Evolutionary conservation across 2,797 vertebrate genomes (phyloP), one percentile per base, ranked within the genome.

Genomic region (Eulemur albifrons): DNA sequence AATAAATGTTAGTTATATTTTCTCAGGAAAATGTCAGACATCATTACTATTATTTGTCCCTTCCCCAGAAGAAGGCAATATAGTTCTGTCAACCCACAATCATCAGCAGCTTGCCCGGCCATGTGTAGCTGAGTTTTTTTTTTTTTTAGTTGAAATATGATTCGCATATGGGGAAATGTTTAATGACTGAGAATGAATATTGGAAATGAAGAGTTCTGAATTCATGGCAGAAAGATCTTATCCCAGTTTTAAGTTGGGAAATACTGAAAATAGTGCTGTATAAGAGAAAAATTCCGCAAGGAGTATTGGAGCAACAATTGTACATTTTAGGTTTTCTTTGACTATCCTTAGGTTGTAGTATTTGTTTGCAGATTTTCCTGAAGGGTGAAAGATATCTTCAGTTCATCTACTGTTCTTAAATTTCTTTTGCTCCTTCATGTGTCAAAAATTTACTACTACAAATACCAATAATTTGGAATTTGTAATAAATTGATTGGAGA

Each of bases 1-100:
- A 86, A 32, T 80, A 80, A 73, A 76, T n/a, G 27, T 90, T 70
- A 84, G 52, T 88, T 57, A 79, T 20, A 57, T 86, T 95, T 97
- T 79, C 38, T 88, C 45, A 45, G 73, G 40, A 75, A 43, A 45
- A 35, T 79, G 52, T 81, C 27, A 30, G 38, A 17, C 11, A 43
- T 93, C 48, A 25, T 40, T 12, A 35, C 25, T 70, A 9, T 20
- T 70, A 14, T 92, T 93, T 92, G 59, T 88, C 48, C 5, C 52
- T 82, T 54, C 6, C 32, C 32, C 38, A 27, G 7, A 81, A 81
- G 12, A 96, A 48, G 6, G 10, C n/a, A 57, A 0, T 54, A 21
- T 1, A 50, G 2, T 73, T 81, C n/a, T 85, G 17, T 80, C 69
- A 38, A 12, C 35, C 9, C 11, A 38, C 15, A 35, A 21, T 57